Base-by-base conservation (phyloP, 1,140 invertebrate species). In the Drosophila nasuta region DNA sequence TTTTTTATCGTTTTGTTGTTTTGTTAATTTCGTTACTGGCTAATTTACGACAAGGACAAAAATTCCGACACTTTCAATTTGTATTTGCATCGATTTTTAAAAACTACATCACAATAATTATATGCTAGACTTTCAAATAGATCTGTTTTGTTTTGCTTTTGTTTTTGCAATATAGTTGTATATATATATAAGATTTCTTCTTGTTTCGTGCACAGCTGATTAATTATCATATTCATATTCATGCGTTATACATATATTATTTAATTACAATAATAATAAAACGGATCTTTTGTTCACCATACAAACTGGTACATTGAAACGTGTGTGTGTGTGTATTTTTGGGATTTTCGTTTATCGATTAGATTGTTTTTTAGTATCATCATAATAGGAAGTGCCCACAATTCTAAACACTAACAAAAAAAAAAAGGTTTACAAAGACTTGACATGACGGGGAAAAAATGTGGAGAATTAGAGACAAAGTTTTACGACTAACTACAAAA, bases 21-120 rank as follows among this genome's bases (percentile, higher is more conserved):
- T 25, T 75, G 17, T 64, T 71, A 56, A 57, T 35, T 64, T 75
- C 33, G 35, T 64, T 76, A 73, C 62, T 33, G 45, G 73, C 79
- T 74, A 66, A 88, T 89, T 25, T 80, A 66, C 70, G 63, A 76
- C 70, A 66, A 78, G 74, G 75, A 74, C 75, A 81, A 81, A 82
- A 81, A 75, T 77, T 77, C 43, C 72, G 71, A 46, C 56, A 64
- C 49, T 56, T 72, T 77, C 35, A 73, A 68, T 63, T 65, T 66
- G 46, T 79, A 17, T 76, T 77, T 60, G 57, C 72, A 83, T 71
- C 58, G 64, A 66, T 81, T 86, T 25, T 90, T 91, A 81, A 88
- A 85, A 90, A 90, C 90, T 91, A 91, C 90, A 91, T 91, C 90
- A 91, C 90, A 91, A 91, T 91, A 90, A 91, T 91, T 91, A 91